phyloP scores from a whole-genome alignment of 1,140 invertebrate species.

The Ephestia elutella region DNA sequence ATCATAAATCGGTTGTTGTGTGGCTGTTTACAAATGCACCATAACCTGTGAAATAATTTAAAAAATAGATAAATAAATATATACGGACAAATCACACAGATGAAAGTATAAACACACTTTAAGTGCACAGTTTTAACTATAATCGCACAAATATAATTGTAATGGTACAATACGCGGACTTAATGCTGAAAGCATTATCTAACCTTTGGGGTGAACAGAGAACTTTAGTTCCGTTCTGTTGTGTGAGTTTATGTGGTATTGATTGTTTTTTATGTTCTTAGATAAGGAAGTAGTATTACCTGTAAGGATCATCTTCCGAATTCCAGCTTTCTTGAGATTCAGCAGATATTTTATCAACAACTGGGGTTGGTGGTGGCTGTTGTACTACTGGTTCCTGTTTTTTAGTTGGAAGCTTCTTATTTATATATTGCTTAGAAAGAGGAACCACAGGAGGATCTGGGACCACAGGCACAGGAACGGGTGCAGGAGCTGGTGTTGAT shows the following conservation, averaged over 20 bases:
- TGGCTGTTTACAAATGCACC: slow-evolving; percentile 96
- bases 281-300: too few species aligned
- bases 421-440: slow-evolving; percentile 53
- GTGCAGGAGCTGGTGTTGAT: slow-evolving; percentile 20
- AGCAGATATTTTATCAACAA: slow-evolving; percentile 72
- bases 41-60: slow-evolving; percentile 74
- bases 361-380: slow-evolving; percentile 14
- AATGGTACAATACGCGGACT: too few species aligned
- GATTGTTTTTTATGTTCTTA: too few species aligned
- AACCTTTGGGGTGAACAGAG: too few species aligned
- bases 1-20: slow-evolving; percentile 99
- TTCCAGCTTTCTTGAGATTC: slow-evolving; percentile 81
- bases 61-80: too few species aligned
- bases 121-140: too few species aligned
- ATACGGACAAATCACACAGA: too few species aligned
- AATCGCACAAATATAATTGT: too few species aligned
- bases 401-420: slow-evolving; percentile 49
- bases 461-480: slow-evolving; percentile 25
- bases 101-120: too few species aligned
- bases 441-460: slow-evolving; percentile 36
- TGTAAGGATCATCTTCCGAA: slow-evolving; percentile 94
- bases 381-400: slow-evolving; percentile 39
- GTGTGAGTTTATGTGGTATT: too few species aligned
- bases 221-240: too few species aligned
- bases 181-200: too few species aligned